These are phyloP conservation scores for Rhizoglyphus robini DNA, from an alignment of 1,140 invertebrate genomes.

Conservation along the genomic window DNA sequence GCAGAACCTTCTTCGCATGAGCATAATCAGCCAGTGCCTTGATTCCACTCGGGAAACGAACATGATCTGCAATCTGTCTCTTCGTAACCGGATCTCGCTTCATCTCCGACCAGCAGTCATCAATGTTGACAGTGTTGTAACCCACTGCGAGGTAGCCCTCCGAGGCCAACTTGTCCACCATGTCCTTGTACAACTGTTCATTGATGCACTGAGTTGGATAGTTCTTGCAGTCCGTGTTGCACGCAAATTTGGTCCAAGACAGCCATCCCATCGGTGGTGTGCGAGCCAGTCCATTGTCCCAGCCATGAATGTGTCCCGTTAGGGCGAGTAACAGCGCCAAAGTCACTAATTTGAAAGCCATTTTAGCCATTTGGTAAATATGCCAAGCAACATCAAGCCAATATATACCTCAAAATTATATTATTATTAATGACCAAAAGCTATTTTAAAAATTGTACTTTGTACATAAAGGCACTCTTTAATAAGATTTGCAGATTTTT, in stretches of 20 bases:
- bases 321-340: neutral
- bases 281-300: slow-evolving; percentile 66
- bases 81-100: slow-evolving; percentile 38
- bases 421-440: no score
- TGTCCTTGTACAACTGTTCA: slow-evolving; percentile 75
- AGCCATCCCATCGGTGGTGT: slow-evolving; percentile 87
- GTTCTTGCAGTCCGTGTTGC: slow-evolving; percentile 32
- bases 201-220: slow-evolving; percentile 38
- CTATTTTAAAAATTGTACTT: no score
- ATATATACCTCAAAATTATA: no score
- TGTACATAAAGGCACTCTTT: no score
- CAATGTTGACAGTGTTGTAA: slow-evolving; percentile 85
- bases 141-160: slow-evolving; percentile 78
- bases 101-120: slow-evolving; percentile 87
- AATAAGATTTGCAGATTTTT: no score
- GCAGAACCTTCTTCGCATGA: slow-evolving; percentile 41
- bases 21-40: slow-evolving; percentile 55
- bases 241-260: slow-evolving; percentile 81
- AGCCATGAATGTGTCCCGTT: neutral
- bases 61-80: slow-evolving; percentile 65
- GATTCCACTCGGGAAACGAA: slow-evolving; percentile 81
- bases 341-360: no score
- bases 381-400: no score
- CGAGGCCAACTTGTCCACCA: slow-evolving; percentile 74
- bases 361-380: no score